Evolutionary conservation across 2,888 invertebrate species (phyloP).

Genomic region (Lacanobia wlatinum): DNA sequence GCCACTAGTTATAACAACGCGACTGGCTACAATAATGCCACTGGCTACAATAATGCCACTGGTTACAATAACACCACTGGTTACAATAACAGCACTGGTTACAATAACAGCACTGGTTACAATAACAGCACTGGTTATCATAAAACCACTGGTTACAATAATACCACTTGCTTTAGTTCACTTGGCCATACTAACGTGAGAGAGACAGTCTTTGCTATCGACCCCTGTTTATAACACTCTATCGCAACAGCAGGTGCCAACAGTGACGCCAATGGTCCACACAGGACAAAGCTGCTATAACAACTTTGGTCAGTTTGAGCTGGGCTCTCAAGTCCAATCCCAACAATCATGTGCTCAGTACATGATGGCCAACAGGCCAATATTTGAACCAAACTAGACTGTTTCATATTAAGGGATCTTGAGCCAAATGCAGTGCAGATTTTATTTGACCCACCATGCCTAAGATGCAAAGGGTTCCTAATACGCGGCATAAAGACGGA

Average conservation of each 20-base stretch:
- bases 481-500: neutral
- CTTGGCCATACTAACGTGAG: neutral
- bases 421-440: neutral
- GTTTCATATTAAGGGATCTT: neutral
- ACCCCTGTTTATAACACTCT: neutral
- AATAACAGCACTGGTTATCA: neutral
- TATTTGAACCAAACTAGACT: conserved; percentile 2
- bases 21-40: neutral
- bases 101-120: neutral
- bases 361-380: neutral
- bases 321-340: conserved; percentile 1
- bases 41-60: neutral
- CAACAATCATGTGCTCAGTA: conserved; percentile 9
- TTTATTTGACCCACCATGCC: neutral
- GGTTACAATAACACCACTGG: neutral
- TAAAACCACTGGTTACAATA: neutral
- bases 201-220: neutral
- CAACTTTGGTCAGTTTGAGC: neutral
- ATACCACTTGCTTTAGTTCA: neutral
- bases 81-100: neutral
- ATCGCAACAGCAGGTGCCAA: conserved; percentile 12
- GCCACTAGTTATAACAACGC: no score
- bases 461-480: neutral
- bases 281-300: neutral
- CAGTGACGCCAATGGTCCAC: no score